phyloP scores from a whole-genome alignment of 2,113 vertebrate genomes.

The Hippopotamus amphibius region DNA sequence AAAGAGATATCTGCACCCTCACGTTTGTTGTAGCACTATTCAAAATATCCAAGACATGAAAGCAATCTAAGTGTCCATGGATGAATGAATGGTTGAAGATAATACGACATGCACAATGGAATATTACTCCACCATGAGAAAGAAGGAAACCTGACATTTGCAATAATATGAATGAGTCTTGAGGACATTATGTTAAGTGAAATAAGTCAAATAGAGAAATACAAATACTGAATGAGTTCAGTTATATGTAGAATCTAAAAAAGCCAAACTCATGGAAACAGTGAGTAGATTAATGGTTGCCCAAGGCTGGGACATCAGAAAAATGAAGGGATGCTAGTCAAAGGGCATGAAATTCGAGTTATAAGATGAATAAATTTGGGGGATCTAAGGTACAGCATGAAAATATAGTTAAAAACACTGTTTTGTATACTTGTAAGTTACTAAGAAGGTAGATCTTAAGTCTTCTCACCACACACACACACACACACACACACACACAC shows the following conservation, averaged over 20 bases:
- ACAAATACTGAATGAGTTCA: not conserved
- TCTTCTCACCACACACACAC: not conserved
- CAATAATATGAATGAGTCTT: not conserved
- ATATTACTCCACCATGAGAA: not conserved
- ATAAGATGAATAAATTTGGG: not conserved
- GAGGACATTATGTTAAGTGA: not conserved
- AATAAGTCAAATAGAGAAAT: not conserved
- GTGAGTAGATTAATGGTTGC: not conserved
- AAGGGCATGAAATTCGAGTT: not conserved
- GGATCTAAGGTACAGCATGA: not conserved
- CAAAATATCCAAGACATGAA: not conserved
- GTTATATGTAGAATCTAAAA: not conserved
- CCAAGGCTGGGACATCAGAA: no score
- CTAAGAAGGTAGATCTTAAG: not conserved
- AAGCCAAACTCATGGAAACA: not conserved
- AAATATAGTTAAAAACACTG: not conserved
- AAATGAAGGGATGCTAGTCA: not conserved
- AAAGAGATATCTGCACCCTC: not conserved
- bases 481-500: no score
- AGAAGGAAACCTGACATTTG: not conserved
- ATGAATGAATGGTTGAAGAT: not conserved
- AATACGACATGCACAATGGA: not conserved
- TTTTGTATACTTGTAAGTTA: not conserved
- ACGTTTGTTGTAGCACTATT: not conserved
- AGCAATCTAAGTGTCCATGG: not conserved